Evolutionary conservation across 2,797 vertebrate species (phyloP), one percentile per base, ranked within the genome.

Genomic region (Mustela erminea): DNA sequence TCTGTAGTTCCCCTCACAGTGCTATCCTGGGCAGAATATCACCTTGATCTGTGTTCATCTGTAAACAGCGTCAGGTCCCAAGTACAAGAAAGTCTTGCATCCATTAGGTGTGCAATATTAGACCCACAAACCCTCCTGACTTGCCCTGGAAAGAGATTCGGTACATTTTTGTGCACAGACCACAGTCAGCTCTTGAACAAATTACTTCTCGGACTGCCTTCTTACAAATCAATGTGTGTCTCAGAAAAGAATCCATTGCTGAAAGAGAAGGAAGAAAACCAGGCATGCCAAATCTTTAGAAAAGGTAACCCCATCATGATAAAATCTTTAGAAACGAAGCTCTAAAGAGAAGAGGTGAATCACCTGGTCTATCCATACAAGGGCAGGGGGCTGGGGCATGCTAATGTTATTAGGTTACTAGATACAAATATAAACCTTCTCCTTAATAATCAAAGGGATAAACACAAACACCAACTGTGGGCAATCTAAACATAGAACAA

Each of bases 41-140:
- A 96, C 68, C 92, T 96, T 86, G 77, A 74, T 93, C 72, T 98
- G 87, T 95, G 32, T 96, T 96, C 97, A 95, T 96, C 93, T 91
- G 96, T 96, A 92, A 96, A 96, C 38, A 94, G 54, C 56, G 72
- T 86, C 12, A 72, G 95, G 62, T 72, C 75, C 38, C 90, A 96
- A 88, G 54, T 91, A 95, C 93, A 97, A 97, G 90, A 78, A 95
- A 97, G 56, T 35, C 41, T 83, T 87, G 52, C 75, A 54, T 35
- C 86, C 29, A 72, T 94, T 70, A 92, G 89, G 75, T 82, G 18
- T 81, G 17, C 38, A 80, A 38, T 52, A 82, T 64, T 54, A 95
- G 80, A 85, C 58, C 27, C 54, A 87, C 13, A 18, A n/a, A 82
- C 60, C 11, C 49, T 90, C 38, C 46, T 41, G 85, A 64, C n/a